Evolutionary conservation across 1,140 invertebrate genomes (phyloP).

Genomic region (Eubasilissa regina): DNA sequence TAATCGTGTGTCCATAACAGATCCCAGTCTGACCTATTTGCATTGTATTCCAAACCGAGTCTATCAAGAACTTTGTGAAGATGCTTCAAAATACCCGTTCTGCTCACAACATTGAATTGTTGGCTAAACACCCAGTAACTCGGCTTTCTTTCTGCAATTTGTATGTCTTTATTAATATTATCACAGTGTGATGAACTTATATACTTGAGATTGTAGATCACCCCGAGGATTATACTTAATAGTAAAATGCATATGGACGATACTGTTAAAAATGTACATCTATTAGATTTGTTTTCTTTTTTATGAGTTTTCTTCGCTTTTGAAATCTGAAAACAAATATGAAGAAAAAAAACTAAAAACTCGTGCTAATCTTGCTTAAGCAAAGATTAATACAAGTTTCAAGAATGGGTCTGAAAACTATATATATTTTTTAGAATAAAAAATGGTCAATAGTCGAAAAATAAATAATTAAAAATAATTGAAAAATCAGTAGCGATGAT

Average conservation of each 20-base stretch:
- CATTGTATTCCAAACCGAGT: slow-evolving; percentile 79
- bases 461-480: too few species aligned
- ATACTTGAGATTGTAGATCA: slow-evolving; percentile 23
- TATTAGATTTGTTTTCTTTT: background rate
- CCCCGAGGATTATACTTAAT: slow-evolving; percentile 41
- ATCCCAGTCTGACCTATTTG: slow-evolving; percentile 82
- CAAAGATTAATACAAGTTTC: too few species aligned
- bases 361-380: too few species aligned
- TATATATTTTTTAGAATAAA: too few species aligned
- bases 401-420: too few species aligned
- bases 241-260: slow-evolving; percentile 42
- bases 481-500: too few species aligned
- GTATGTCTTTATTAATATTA: slow-evolving; percentile 12
- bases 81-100: slow-evolving; percentile 82
- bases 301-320: slow-evolving; percentile 16
- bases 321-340: slow-evolving; percentile 15
- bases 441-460: too few species aligned
- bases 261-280: slow-evolving; percentile 6
- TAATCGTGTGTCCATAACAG: slow-evolving; percentile 96
- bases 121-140: slow-evolving; percentile 72
- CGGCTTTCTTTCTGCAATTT: slow-evolving; percentile 58
- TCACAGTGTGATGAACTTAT: background rate
- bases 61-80: slow-evolving; percentile 82
- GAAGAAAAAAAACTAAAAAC: too few species aligned
- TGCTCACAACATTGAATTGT: slow-evolving; percentile 70